phyloP scores from a whole-genome alignment of 2,113 vertebrate species.

The Tursiops truncatus region DNA sequence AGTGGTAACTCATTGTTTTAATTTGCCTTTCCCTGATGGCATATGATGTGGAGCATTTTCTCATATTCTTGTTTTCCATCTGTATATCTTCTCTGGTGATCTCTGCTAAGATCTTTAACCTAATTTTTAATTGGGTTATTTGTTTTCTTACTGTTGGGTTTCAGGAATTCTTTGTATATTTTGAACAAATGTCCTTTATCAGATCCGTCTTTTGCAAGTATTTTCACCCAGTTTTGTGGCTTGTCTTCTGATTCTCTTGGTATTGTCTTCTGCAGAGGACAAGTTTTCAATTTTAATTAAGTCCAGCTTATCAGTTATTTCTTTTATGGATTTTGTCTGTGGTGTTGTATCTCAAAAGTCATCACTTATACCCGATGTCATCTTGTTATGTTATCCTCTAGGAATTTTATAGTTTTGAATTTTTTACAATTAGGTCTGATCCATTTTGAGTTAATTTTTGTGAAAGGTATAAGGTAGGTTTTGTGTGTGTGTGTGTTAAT shows the following conservation, averaged over 20 bases:
- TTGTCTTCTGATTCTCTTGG: not conserved
- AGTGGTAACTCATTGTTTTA: not conserved
- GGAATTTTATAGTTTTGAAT: not conserved
- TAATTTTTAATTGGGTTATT: not conserved
- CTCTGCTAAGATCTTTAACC: not conserved
- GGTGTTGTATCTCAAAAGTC: not conserved
- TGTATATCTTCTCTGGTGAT: not conserved
- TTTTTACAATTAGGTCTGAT: not conserved
- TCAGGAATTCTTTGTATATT: not conserved
- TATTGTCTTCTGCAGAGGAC: not conserved
- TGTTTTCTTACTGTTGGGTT: not conserved
- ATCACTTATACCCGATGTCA: not conserved
- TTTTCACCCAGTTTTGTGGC: not conserved
- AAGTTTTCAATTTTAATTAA: not conserved
- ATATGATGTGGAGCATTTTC: not conserved
- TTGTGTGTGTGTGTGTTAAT: no score
- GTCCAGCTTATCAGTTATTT: not conserved
- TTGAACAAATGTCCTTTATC: not conserved
- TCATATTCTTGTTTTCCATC: not conserved
- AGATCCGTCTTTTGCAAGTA: not conserved
- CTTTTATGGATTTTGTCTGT: not conserved
- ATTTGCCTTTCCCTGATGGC: not conserved
- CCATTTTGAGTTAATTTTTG: not conserved
- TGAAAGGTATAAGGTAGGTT: not conserved
- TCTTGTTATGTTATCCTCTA: not conserved